Evolutionary conservation across 2,113 vertebrate genomes (phyloP).

Genomic region (Cnemophilus loriae): DNA sequence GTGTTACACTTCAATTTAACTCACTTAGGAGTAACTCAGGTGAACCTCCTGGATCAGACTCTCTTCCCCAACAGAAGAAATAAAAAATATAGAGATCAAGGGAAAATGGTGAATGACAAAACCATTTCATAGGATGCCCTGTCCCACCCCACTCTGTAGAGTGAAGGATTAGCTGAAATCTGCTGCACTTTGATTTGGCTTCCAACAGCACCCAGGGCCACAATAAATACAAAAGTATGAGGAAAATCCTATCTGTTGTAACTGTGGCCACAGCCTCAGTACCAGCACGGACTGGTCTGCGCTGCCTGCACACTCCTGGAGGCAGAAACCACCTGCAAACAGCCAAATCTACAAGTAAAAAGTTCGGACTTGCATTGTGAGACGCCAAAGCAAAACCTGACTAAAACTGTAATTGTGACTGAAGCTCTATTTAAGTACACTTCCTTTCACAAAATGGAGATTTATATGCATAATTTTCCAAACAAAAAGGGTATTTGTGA

Average conservation of each 20-base stretch:
- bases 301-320: background rate
- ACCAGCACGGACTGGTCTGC: background rate
- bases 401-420: background rate
- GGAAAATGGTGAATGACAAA: background rate
- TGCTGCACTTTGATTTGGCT: background rate
- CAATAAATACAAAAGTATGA: background rate
- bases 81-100: background rate
- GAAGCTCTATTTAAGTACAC: background rate
- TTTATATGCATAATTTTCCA: background rate
- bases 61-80: background rate
- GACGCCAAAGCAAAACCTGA: background rate
- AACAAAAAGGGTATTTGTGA: conserved; percentile 27
- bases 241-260: background rate
- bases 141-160: background rate
- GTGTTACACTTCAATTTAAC: background rate
- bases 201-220: background rate
- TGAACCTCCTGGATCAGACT: background rate
- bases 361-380: background rate
- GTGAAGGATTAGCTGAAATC: background rate
- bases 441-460: background rate
- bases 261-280: background rate
- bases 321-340: background rate
- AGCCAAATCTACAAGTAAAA: background rate
- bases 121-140: background rate
- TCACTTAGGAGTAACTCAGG: background rate